phyloP scores from a whole-genome alignment of 2,797 vertebrate species.

The Atherinosoma microstoma region DNA sequence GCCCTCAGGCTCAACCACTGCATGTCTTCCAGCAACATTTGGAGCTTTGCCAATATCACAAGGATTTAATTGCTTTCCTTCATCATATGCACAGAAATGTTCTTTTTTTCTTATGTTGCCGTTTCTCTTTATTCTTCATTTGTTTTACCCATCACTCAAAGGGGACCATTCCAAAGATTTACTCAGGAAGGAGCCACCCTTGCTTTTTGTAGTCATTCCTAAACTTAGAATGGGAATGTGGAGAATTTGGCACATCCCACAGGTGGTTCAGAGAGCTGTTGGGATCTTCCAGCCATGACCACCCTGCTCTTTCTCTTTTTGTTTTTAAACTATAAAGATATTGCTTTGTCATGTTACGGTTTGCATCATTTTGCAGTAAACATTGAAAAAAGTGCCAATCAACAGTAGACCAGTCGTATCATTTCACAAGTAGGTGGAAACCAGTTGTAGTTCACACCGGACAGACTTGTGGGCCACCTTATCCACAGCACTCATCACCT shows the following conservation, averaged over 20 bases:
- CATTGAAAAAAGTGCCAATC: slow-evolving; percentile 76
- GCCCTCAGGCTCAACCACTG: slow-evolving; percentile 24
- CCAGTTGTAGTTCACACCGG: slow-evolving; percentile 43
- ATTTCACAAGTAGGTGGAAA: slow-evolving; percentile 45
- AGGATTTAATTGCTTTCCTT: slow-evolving; percentile 29
- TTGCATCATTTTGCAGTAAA: slow-evolving; percentile 49
- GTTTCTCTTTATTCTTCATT: slow-evolving; percentile 9
- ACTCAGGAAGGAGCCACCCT: slow-evolving; percentile 45
- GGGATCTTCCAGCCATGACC: slow-evolving; percentile 23
- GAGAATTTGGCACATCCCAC: slow-evolving; percentile 32
- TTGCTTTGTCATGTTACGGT: slow-evolving; percentile 39
- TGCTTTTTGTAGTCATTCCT: slow-evolving; percentile 19
- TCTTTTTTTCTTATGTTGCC: slow-evolving; percentile 13
- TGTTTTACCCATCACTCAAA: slow-evolving; percentile 37
- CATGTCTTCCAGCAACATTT: slow-evolving; percentile 22
- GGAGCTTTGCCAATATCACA: slow-evolving; percentile 48
- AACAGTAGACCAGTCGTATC: slow-evolving; percentile 51
- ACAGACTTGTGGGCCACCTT: slow-evolving; percentile 27
- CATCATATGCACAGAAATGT: slow-evolving; percentile 48
- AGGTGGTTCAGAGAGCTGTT: slow-evolving; percentile 25
- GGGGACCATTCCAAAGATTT: slow-evolving; percentile 70
- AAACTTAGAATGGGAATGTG: slow-evolving; percentile 27
- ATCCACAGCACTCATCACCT: slow-evolving; percentile 34
- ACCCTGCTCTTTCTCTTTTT: slow-evolving; percentile 18
- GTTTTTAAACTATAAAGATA: slow-evolving; percentile 21